Conservation (phyloP, 2,888 invertebrate species). For the Eupithecia pulchellata region DNA sequence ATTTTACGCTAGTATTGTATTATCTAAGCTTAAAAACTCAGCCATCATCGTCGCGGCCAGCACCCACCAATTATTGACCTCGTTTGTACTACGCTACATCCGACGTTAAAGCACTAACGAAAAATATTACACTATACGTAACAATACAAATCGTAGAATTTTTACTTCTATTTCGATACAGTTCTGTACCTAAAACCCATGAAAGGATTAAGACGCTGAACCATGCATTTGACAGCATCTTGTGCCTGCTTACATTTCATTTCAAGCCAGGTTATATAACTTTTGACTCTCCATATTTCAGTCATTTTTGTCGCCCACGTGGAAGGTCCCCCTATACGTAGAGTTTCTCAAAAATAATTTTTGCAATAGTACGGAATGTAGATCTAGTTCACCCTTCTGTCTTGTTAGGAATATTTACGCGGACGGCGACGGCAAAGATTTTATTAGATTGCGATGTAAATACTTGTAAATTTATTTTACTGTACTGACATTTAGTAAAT, state of each 20-base stretch:
- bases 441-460: slow-evolving; percentile 10
- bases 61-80: too few species aligned
- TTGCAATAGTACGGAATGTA: neutral
- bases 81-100: too few species aligned
- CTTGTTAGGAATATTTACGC: slow-evolving; percentile 2
- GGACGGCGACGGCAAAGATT: neutral
- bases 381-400: neutral
- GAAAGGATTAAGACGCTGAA: neutral
- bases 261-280: neutral
- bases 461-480: slow-evolving; percentile 1
- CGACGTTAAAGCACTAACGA: too few species aligned
- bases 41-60: too few species aligned
- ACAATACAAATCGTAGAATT: too few species aligned
- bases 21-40: too few species aligned
- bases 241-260: neutral
- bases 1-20: too few species aligned
- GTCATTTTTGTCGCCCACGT: neutral
- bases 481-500: slow-evolving; percentile 8
- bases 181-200: neutral
- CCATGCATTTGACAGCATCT: neutral
- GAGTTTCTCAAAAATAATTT: neutral
- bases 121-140: too few species aligned
- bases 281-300: neutral
- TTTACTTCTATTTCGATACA: too few species aligned
- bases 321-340: neutral